Evolutionary conservation across 2,797 vertebrate genomes (phyloP).

Genomic region (Paguma larvata): DNA sequence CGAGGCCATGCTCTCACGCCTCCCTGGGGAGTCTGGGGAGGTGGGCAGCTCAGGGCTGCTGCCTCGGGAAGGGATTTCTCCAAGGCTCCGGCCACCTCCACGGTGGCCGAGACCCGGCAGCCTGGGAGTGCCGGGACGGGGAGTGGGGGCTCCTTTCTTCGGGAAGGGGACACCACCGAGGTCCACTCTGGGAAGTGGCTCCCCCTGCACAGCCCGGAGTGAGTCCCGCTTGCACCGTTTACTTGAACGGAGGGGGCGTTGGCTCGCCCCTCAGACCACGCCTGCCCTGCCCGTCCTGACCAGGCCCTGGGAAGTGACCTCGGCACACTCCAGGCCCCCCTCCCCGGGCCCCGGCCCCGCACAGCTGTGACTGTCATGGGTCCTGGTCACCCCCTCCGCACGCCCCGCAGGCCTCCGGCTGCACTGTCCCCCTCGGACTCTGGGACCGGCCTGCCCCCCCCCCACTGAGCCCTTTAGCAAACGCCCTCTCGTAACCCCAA

Average conservation of each 20-base stretch:
- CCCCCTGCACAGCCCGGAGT: rapidly evolving
- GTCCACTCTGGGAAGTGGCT: neutral
- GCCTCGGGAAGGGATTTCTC: neutral
- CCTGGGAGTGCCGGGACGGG: neutral
- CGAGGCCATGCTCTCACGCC: rapidly evolving
- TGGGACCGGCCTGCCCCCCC: rapidly evolving
- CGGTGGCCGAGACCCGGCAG: neutral
- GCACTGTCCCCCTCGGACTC: neutral
- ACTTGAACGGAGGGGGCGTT: rapidly evolving
- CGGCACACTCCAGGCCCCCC: neutral
- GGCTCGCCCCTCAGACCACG: rapidly evolving
- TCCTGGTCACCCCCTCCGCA: rapidly evolving
- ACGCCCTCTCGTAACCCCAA: neutral
- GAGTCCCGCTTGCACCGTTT: neutral
- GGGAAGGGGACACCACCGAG: rapidly evolving
- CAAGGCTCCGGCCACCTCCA: neutral
- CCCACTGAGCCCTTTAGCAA: neutral
- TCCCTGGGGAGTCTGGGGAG: rapidly evolving
- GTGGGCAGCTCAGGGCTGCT: neutral
- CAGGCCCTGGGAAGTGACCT: neutral
- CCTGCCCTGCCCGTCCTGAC: neutral
- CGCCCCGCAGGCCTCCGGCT: neutral
- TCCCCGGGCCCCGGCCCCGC: neutral
- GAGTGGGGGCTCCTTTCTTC: neutral
- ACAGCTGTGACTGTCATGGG: too few relatives aligned